Evolutionary conservation across 2,797 vertebrate genomes (phyloP).

Genomic region (Eulemur albifrons): DNA sequence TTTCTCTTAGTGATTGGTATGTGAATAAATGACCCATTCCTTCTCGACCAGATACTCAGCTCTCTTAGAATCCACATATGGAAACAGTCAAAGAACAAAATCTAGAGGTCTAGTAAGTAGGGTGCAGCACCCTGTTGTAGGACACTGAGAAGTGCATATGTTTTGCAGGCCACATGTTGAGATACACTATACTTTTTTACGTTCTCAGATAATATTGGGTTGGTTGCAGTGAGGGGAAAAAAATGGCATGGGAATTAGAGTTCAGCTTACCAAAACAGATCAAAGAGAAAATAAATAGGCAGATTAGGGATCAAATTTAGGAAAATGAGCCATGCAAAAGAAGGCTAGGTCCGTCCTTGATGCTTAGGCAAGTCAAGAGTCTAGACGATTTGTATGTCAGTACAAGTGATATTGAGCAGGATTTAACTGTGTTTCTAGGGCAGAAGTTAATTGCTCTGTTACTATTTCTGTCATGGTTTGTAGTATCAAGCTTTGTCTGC

Average conservation of each 20-base stretch:
- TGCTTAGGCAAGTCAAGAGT: not conserved
- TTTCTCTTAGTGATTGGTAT: constrained; percentile 21
- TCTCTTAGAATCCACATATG: not conserved
- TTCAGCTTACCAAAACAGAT: constrained; percentile 14
- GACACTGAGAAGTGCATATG: not conserved
- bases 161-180: not conserved
- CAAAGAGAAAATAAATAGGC: not conserved
- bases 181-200: not conserved
- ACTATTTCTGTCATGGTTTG: not conserved
- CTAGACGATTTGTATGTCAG: not conserved
- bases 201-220: not conserved
- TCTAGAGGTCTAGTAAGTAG: not conserved
- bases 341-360: not conserved
- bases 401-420: not conserved
- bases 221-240: not conserved
- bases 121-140: not conserved
- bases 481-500: not conserved
- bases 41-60: not conserved
- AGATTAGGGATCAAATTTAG: not conserved
- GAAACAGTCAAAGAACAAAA: not conserved
- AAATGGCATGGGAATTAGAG: not conserved
- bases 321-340: not conserved
- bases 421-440: not conserved
- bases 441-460: constrained; percentile 1
- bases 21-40: not conserved